Percentiles rank a stretch among this genome's conserved stretches.
Conservation (phyloP, 2,113 vertebrate genomes). For the Hyperopisus bebe region DNA sequence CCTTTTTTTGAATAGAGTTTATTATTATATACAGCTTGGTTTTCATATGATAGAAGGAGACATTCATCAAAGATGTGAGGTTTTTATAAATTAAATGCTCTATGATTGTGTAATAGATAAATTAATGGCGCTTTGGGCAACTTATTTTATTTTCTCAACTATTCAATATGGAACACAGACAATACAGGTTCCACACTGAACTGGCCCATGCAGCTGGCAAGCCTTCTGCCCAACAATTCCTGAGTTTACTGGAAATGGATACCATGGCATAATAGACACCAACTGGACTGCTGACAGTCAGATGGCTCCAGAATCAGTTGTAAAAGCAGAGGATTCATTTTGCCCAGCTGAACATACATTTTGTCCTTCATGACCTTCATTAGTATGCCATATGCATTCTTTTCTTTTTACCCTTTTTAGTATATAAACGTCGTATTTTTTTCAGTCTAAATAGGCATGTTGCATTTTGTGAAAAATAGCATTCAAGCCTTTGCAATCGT, state of each 20-base stretch:
- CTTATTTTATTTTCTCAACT: background rate
- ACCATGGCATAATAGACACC: background rate
- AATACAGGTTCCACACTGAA: background rate
- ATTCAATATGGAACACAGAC: background rate
- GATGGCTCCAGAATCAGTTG: background rate
- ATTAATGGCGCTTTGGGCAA: background rate
- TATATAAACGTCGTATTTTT: background rate
- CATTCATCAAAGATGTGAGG: background rate
- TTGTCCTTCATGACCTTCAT: background rate
- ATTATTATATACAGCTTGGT: background rate
- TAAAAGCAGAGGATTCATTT: background rate
- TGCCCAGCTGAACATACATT: background rate
- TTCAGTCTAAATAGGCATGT: background rate
- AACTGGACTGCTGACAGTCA: background rate
- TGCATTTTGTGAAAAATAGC: background rate
- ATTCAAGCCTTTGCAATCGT: background rate
- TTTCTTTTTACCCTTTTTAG: background rate
- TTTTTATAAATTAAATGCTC: background rate
- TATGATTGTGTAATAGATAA: background rate
- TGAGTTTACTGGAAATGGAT: background rate
- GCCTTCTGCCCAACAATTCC: background rate
- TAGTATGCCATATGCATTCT: background rate
- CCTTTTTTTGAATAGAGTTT: background rate
- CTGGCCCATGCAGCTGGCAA: background rate
- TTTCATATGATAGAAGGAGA: background rate